phyloP scores from a whole-genome alignment of 2,888 invertebrate species.

The Drosophila paramelanica region DNA sequence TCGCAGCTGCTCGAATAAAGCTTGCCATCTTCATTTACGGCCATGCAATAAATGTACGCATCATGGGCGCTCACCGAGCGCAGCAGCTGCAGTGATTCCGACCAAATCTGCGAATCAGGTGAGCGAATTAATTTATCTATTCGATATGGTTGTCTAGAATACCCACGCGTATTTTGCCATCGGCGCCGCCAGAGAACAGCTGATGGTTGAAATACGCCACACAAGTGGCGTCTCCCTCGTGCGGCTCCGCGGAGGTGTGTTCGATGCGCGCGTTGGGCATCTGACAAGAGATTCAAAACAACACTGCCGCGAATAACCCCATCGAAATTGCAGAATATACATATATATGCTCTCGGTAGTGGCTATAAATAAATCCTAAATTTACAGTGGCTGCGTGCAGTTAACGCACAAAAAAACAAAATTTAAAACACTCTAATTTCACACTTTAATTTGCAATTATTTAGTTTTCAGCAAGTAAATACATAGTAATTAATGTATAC shows the following conservation, averaged over 20 bases:
- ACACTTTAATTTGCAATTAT: conserved; percentile 68
- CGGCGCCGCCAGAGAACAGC: conserved; percentile 84
- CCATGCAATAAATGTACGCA: conserved; percentile 83
- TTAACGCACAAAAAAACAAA: conserved; percentile 10
- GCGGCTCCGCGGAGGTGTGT: conserved; percentile 78
- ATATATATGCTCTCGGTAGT: conserved; percentile 16
- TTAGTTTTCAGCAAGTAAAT: conserved; percentile 79
- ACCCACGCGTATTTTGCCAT: conserved; percentile 84
- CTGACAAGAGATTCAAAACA: conserved; percentile 42
- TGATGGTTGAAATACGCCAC: conserved; percentile 76
- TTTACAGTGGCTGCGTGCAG: conserved; percentile 37
- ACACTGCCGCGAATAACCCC: conserved; percentile 32
- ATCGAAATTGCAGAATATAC: background rate
- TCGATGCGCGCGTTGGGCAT: conserved; percentile 75
- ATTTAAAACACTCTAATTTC: conserved; percentile 45
- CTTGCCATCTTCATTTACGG: conserved; percentile 82
- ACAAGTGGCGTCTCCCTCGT: conserved; percentile 84
- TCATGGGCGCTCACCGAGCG: conserved; percentile 82
- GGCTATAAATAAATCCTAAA: conserved; percentile 37
- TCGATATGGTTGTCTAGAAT: conserved; percentile 12
- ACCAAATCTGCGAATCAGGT: conserved; percentile 81
- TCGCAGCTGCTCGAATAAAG: conserved; percentile 84
- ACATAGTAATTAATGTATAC: conserved; percentile 68
- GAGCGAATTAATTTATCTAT: conserved; percentile 4
- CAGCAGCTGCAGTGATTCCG: conserved; percentile 80